Percentiles rank a stretch among this genome's conserved stretches.
These are phyloP conservation scores for Bombylius major DNA, from an alignment of 2,888 invertebrate species.

Conservation along the genomic window DNA sequence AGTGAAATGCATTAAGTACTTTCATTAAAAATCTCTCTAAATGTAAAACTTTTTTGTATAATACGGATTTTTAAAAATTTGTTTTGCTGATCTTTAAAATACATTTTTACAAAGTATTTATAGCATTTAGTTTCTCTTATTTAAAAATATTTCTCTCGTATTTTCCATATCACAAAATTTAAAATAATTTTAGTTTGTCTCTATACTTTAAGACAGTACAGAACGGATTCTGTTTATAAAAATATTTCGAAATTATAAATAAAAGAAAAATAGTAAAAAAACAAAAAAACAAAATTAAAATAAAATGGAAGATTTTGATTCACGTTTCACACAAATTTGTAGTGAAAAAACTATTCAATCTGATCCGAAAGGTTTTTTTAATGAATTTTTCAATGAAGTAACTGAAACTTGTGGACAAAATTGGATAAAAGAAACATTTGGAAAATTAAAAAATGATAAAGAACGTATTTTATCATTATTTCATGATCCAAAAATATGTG, in stretches of 20 bases:
- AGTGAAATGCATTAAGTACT: too few relatives aligned
- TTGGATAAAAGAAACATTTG: slow-evolving; percentile 51
- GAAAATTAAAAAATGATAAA: slow-evolving; percentile 43
- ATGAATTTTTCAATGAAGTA: slow-evolving; percentile 49
- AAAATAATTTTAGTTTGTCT: neutral
- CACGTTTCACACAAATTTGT: slow-evolving; percentile 50
- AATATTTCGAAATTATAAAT: neutral
- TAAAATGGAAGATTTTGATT: slow-evolving; percentile 32
- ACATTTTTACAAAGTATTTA: too few relatives aligned
- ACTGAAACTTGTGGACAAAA: slow-evolving; percentile 33
- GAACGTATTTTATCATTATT: slow-evolving; percentile 42
- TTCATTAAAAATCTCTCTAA: too few relatives aligned
- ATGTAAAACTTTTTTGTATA: too few relatives aligned
- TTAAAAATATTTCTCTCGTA: too few relatives aligned
- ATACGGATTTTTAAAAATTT: too few relatives aligned
- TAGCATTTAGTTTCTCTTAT: too few relatives aligned
- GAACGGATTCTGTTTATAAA: neutral
- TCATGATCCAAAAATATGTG: slow-evolving; percentile 39
- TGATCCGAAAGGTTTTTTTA: slow-evolving; percentile 62
- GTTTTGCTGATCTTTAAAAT: too few relatives aligned
- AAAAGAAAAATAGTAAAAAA: too few relatives aligned
- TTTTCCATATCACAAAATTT: neutral
- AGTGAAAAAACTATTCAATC: slow-evolving; percentile 64
- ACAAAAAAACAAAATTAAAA: slow-evolving; percentile 17
- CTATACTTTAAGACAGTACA: neutral